These are phyloP conservation scores for Phaonia tiefii DNA, from an alignment of 2,888 invertebrate species.

Conservation along the genomic window DNA sequence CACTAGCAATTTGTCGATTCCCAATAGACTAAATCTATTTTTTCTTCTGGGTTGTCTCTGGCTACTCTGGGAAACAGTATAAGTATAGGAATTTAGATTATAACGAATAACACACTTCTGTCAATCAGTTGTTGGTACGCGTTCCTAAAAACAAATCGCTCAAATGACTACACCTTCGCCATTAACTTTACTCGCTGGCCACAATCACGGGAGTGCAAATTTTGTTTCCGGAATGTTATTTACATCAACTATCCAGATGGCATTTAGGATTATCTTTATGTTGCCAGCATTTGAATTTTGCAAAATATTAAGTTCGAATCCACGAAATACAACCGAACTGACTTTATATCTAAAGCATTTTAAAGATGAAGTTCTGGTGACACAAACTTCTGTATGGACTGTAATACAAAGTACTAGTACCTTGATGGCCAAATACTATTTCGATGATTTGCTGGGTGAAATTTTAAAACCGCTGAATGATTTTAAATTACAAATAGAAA, in stretches of 20 bases:
- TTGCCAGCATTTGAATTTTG: conserved; percentile 2
- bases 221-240: conserved; percentile 5
- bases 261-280: conserved; percentile 18
- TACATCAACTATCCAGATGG: neutral
- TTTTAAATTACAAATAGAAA: conserved; percentile 42
- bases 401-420: conserved; percentile 30
- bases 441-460: conserved; percentile 50
- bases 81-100: too few relatives aligned
- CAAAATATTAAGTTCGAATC: neutral
- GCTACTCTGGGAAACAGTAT: too few relatives aligned
- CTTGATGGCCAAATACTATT: conserved; percentile 38
- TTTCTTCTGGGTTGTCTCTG: too few relatives aligned
- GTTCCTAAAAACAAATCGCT: too few relatives aligned
- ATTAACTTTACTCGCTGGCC: too few relatives aligned
- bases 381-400: conserved; percentile 18
- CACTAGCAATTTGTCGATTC: too few relatives aligned
- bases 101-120: too few relatives aligned
- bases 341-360: conserved; percentile 46
- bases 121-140: too few relatives aligned
- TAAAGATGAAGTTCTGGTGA: conserved; percentile 36
- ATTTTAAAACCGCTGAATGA: conserved; percentile 33
- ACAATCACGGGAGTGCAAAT: too few relatives aligned
- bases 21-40: too few relatives aligned
- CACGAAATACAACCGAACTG: conserved; percentile 43
- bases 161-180: too few relatives aligned